phyloP scores from a whole-genome alignment of 2,888 invertebrate genomes.

The Hydroisotoma schaefferi region DNA sequence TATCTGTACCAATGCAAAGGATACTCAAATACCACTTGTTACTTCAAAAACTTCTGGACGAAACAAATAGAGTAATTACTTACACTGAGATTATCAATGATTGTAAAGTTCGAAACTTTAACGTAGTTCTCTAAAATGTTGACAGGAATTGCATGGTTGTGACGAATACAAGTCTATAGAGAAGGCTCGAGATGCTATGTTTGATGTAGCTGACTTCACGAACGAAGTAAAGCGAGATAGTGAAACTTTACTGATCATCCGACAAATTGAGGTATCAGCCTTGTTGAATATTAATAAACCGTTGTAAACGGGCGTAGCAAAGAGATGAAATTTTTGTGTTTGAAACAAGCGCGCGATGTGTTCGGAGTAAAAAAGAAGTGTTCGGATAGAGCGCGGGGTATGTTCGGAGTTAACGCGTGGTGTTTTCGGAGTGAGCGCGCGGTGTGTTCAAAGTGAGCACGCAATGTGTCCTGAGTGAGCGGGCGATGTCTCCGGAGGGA shows the following conservation, averaged over 20 bases:
- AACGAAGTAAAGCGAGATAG: slow-evolving; percentile 97
- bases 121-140: slow-evolving; percentile 1
- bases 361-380: too few species aligned
- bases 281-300: too few species aligned
- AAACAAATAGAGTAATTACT: slow-evolving; percentile 68
- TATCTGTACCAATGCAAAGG: slow-evolving; percentile 97
- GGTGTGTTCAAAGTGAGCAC: too few species aligned
- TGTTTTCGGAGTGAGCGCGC: too few species aligned
- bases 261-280: slow-evolving; percentile 73
- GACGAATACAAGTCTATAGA: slow-evolving; percentile 47
- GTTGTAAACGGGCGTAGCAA: too few species aligned
- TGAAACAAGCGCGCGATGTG: neutral
- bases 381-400: too few species aligned
- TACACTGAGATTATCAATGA: neutral
- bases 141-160: slow-evolving; percentile 43
- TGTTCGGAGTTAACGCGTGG: too few species aligned
- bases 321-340: neutral
- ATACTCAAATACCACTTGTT: slow-evolving; percentile 95
- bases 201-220: slow-evolving; percentile 93
- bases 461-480: too few species aligned
- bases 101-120: neutral
- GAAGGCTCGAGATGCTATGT: slow-evolving; percentile 86
- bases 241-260: slow-evolving; percentile 83
- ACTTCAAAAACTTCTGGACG: slow-evolving; percentile 80
- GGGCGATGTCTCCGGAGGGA: too few species aligned